Conservation (phyloP, 2,113 vertebrate species). For the Grammomys surdaster region DNA sequence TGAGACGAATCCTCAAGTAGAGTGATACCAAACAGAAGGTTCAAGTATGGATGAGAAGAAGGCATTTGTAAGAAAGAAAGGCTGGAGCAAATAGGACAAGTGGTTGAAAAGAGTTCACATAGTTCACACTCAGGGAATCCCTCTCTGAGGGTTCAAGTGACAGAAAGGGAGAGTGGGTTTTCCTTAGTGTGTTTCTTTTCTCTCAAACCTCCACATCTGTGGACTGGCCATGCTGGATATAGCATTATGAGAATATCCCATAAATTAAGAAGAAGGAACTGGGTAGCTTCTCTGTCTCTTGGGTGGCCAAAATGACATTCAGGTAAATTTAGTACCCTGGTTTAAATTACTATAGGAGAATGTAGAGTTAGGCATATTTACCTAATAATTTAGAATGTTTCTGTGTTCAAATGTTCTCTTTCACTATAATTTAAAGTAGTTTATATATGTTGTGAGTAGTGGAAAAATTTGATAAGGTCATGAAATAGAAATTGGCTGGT, state of each 20-base stretch:
- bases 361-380: background rate
- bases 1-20: background rate
- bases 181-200: background rate
- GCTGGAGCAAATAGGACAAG: background rate
- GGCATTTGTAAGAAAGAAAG: background rate
- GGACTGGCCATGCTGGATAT: background rate
- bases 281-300: background rate
- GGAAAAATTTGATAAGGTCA: background rate
- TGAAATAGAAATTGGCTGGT: background rate
- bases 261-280: background rate
- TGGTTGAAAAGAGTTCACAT: background rate
- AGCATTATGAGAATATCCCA: background rate
- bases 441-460: conserved; percentile 2
- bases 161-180: background rate
- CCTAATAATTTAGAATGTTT: background rate
- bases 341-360: conserved; percentile 24
- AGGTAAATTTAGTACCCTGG: background rate
- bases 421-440: background rate
- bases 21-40: background rate
- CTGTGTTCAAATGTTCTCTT: background rate
- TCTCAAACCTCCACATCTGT: background rate
- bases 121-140: background rate
- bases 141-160: background rate
- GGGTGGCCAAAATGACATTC: background rate
- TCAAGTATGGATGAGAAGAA: background rate